These are phyloP conservation scores for Mantis religiosa DNA, from an alignment of 2,888 invertebrate species.

Conservation along the genomic window DNA sequence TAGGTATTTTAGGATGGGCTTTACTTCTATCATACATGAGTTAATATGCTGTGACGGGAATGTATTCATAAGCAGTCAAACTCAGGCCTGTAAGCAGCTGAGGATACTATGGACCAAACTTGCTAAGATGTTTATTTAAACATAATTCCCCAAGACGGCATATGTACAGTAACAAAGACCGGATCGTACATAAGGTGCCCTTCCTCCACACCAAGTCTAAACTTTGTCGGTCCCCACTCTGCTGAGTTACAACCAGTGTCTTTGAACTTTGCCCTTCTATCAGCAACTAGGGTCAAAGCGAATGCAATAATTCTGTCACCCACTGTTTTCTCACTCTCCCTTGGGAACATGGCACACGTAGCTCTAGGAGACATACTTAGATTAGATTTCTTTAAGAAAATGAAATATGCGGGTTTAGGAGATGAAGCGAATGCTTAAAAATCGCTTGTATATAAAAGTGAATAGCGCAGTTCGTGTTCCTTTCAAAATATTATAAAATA, in stretches of 20 bases:
- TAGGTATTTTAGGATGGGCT: no score
- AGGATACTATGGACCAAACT: background rate
- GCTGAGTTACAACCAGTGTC: background rate
- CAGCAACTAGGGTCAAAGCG: background rate
- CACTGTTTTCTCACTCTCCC: background rate
- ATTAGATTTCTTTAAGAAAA: background rate
- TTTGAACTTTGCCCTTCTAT: constrained; percentile 10
- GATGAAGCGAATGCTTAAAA: background rate
- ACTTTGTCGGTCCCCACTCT: background rate
- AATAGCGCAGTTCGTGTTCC: no score
- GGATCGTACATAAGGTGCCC: background rate
- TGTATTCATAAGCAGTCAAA: no score
- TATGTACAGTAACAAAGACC: background rate
- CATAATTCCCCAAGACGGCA: background rate
- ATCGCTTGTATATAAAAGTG: background rate
- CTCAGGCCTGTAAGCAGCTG: no score
- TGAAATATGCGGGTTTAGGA: background rate
- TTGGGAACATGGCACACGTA: background rate
- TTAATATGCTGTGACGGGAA: no score
- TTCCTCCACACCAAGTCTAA: background rate
- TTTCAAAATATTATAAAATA: no score
- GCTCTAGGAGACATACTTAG: background rate
- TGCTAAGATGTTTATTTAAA: background rate
- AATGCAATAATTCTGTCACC: background rate
- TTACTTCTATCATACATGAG: no score